Evolutionary conservation across 2,888 invertebrate species (phyloP).

Genomic region (Tortricodes alternella): DNA sequence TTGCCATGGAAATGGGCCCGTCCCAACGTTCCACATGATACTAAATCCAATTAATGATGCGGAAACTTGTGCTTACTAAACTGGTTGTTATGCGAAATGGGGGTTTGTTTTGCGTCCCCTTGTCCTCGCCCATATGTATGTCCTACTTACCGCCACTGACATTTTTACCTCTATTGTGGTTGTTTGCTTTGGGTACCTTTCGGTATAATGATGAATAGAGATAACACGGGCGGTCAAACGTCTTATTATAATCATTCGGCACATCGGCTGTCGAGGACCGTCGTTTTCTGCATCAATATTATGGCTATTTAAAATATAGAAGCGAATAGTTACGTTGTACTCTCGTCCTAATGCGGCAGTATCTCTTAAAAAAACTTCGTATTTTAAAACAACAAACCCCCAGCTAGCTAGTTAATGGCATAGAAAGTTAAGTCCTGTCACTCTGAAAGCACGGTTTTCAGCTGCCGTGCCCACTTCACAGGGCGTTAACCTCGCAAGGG

Average conservation of each 20-base stretch:
- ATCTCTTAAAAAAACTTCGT: not conserved
- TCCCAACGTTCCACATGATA: conserved; percentile 16
- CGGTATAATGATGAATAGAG: not conserved
- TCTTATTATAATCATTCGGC: not conserved
- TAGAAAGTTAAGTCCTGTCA: conserved; percentile 41
- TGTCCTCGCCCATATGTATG: not conserved
- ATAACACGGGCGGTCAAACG: not conserved
- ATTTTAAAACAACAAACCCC: not conserved
- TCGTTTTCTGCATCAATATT: not conserved
- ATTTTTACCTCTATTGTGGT: not conserved
- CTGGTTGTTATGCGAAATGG: conserved; percentile 26
- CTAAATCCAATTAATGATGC: conserved; percentile 29
- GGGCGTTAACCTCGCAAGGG: conserved; percentile 69
- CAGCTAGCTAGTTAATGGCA: not conserved
- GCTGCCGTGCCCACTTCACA: conserved; percentile 68
- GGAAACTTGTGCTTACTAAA: conserved; percentile 28
- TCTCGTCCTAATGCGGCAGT: too few relatives aligned
- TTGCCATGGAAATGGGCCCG: conserved; percentile 10
- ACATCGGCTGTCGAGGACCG: not conserved
- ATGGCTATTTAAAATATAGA: too few relatives aligned
- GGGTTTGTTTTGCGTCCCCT: conserved; percentile 15
- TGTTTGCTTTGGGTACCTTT: not conserved
- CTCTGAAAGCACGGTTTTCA: conserved; percentile 66
- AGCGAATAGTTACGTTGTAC: too few relatives aligned
- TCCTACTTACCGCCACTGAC: not conserved